phyloP scores from a whole-genome alignment of 2,113 vertebrate genomes.

The Sapayoa aenigma region DNA sequence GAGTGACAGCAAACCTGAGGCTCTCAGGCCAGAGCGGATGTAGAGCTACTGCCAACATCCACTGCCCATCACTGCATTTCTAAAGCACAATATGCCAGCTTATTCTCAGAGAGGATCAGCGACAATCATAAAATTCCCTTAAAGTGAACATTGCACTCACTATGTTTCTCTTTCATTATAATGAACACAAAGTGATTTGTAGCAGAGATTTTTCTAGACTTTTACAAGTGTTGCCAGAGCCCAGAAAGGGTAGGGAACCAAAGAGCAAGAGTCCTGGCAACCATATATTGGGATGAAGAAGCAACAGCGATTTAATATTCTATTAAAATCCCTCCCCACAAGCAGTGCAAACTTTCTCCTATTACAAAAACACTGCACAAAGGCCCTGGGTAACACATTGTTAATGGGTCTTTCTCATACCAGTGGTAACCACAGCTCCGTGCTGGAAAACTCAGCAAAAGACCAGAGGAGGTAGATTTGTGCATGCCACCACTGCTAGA shows the following conservation, averaged over 20 bases:
- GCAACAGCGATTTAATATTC: not conserved
- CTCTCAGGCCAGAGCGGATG: not conserved
- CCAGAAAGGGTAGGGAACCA: not conserved
- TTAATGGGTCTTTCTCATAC: not conserved
- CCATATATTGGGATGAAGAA: not conserved
- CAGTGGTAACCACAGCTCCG: rapidly evolving
- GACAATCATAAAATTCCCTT: not conserved
- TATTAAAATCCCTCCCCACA: not conserved
- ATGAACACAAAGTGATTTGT: not conserved
- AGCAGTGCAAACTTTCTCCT: conserved; percentile 4
- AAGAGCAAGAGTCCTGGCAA: not conserved
- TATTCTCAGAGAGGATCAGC: not conserved
- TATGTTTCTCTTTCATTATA: not conserved
- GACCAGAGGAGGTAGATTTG: not conserved
- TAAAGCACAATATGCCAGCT: not conserved
- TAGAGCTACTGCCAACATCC: not conserved
- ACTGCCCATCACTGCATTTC: not conserved
- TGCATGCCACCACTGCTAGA: not conserved
- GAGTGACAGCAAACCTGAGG: not conserved
- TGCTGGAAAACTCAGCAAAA: not conserved
- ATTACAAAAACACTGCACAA: not conserved
- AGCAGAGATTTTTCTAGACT: not conserved
- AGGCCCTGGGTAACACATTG: not conserved
- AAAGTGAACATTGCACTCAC: not conserved
- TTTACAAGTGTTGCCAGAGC: not conserved